Evolutionary conservation across 2,797 vertebrate genomes (phyloP).

Genomic region (Myotis vivesi): DNA sequence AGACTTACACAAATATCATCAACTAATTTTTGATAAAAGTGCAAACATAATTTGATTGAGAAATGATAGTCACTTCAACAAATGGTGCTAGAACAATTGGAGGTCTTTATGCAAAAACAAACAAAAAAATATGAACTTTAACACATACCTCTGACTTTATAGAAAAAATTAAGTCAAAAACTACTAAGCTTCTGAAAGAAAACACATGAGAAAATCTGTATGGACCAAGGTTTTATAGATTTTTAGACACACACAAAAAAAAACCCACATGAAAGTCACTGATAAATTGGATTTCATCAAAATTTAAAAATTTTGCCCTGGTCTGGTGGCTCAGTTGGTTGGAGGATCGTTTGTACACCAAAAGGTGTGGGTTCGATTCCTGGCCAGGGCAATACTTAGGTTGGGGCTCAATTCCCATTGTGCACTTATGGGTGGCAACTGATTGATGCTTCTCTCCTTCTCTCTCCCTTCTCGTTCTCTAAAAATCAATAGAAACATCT

Average conservation of each 20-base stretch:
- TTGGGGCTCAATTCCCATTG: too few relatives aligned
- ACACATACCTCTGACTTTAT: not conserved
- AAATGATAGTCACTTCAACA: slow-evolving; percentile 27
- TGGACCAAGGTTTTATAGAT: slow-evolving; percentile 17
- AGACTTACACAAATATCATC: not conserved
- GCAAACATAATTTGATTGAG: not conserved
- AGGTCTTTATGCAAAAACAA: not conserved
- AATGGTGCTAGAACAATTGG: not conserved
- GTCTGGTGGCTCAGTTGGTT: not conserved
- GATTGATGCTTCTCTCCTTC: not conserved
- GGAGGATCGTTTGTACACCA: not conserved
- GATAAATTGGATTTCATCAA: not conserved
- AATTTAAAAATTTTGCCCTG: not conserved
- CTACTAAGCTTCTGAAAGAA: slow-evolving; percentile 18
- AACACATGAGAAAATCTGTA: not conserved
- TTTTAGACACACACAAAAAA: slow-evolving; percentile 4
- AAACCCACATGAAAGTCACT: not conserved
- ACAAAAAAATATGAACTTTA: not conserved
- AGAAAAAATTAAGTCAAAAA: slow-evolving; percentile 27
- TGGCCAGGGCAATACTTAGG: not conserved
- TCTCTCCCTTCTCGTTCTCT: not conserved
- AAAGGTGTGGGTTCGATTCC: not conserved
- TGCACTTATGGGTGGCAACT: not conserved
- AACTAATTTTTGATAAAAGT: not conserved
- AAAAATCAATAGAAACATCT: not conserved